Evolutionary conservation across 2,797 vertebrate genomes (phyloP).

Genomic region (Mionectes olivaceus): DNA sequence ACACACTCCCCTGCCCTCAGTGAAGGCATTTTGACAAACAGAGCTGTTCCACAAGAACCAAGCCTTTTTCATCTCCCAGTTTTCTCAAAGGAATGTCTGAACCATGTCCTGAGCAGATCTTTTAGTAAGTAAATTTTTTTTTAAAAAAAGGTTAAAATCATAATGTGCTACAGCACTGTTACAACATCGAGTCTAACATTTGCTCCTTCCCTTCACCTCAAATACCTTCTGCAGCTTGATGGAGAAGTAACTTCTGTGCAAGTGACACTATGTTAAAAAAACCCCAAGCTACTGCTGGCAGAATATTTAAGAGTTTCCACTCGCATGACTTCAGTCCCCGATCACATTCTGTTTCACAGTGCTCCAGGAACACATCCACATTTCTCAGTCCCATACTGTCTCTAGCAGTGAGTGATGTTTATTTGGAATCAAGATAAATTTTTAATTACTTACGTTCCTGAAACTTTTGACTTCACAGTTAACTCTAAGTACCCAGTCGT

Average conservation of each 20-base stretch:
- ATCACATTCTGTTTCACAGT: neutral
- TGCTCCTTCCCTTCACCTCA: neutral
- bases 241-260: neutral
- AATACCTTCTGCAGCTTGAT: neutral
- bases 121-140: neutral
- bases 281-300: neutral
- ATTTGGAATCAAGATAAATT: neutral
- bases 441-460: neutral
- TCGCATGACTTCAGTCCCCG: neutral
- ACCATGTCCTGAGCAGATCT: neutral
- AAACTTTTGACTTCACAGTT: neutral
- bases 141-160: neutral
- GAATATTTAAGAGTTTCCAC: neutral
- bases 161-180: neutral
- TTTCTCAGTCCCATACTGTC: neutral
- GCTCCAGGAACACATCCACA: neutral
- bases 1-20: neutral
- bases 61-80: neutral
- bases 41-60: neutral
- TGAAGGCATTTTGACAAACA: neutral
- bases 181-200: neutral
- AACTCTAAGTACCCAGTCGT: neutral
- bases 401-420: neutral
- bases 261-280: neutral
- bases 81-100: neutral